A percentile compares a stretch with the other conserved stretches of the same genome.
phyloP scores from a whole-genome alignment of 2,888 invertebrate genomes.

The Drosophila peninsularis region DNA sequence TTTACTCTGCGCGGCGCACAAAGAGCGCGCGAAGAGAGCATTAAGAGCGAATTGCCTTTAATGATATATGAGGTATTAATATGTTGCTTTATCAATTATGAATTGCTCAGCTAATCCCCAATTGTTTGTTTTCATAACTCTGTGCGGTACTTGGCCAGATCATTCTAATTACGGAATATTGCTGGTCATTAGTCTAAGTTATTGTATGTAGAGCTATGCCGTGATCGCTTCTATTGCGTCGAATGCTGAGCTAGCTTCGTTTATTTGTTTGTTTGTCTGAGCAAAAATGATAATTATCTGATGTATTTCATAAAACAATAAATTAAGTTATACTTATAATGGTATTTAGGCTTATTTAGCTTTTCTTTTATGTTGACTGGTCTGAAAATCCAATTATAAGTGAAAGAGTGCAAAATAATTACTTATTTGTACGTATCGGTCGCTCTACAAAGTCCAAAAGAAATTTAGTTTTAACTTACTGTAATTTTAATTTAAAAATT shows the following conservation, averaged over 20 bases:
- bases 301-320: conserved; percentile 5
- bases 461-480: neutral
- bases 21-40: conserved; percentile 25
- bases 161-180: conserved; percentile 33
- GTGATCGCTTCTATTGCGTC: neutral
- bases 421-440: too few species aligned
- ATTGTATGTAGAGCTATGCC: conserved; percentile 3
- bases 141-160: conserved; percentile 14
- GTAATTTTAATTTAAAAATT: neutral
- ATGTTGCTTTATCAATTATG: conserved; percentile 36
- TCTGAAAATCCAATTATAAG: neutral
- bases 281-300: conserved; percentile 4
- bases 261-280: conserved; percentile 2
- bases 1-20: conserved; percentile 10
- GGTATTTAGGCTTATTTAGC: neutral
- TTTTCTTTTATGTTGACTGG: conserved; percentile 1
- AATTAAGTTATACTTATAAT: neutral
- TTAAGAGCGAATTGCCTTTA: conserved; percentile 14
- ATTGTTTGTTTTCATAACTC: conserved; percentile 34
- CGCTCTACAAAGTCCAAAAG: neutral
- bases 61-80: conserved; percentile 24
- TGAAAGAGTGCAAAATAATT: neutral
- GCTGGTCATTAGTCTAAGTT: conserved; percentile 10
- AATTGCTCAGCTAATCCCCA: conserved; percentile 19
- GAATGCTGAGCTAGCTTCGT: neutral